Evolutionary conservation across 2,797 vertebrate genomes (phyloP).

Genomic region (Darevskia mixta): DNA sequence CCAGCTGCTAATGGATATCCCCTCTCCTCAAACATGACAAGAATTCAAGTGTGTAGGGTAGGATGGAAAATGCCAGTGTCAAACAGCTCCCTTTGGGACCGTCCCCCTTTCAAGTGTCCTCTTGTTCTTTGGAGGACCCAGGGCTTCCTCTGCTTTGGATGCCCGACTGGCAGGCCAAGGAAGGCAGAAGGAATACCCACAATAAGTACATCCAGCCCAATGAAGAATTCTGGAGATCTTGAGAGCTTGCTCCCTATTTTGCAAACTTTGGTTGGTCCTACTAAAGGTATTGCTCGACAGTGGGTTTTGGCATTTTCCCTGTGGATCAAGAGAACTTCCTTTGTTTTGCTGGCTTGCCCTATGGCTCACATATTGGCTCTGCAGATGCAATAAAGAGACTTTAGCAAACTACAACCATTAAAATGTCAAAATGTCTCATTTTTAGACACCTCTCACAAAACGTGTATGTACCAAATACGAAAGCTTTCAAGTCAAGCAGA

Average conservation of each 20-base stretch:
- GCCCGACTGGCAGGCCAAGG: too few species aligned
- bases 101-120: too few species aligned
- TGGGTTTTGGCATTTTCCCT: background rate
- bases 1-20: background rate
- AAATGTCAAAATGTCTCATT: background rate
- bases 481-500: background rate
- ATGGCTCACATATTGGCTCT: background rate
- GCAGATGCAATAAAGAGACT: background rate
- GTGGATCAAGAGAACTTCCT: background rate
- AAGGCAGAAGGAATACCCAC: too few species aligned
- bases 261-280: background rate
- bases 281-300: background rate
- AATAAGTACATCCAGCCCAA: too few species aligned
- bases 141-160: too few species aligned
- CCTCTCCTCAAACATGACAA: background rate
- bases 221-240: too few species aligned
- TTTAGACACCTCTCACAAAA: background rate
- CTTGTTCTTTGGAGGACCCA: too few species aligned
- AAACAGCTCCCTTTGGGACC: background rate
- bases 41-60: background rate
- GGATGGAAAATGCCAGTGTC: background rate
- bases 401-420: background rate
- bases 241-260: background rate
- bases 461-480: background rate
- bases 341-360: background rate